These are phyloP conservation scores for Gymnocypris eckloni DNA, from an alignment of 2,797 vertebrate genomes.

Conservation along the genomic window DNA sequence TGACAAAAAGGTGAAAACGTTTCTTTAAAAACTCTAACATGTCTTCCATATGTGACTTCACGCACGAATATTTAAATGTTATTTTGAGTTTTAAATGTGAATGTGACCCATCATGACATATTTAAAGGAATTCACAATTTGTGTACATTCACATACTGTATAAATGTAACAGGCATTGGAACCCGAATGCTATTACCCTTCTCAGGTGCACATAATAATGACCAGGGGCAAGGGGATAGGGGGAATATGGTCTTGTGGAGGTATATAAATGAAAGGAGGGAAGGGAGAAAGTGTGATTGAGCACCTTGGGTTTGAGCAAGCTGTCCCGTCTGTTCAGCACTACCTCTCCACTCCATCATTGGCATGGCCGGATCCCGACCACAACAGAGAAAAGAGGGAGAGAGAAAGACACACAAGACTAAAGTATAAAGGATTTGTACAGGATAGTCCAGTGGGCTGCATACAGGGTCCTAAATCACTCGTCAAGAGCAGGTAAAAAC, in stretches of 20 bases:
- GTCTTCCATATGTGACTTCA: not conserved
- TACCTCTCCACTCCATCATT: slow-evolving; percentile 78
- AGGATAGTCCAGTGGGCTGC: not conserved
- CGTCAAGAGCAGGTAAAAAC: not conserved
- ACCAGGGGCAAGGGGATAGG: slow-evolving; percentile 59
- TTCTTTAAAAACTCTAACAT: not conserved
- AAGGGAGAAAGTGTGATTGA: slow-evolving; percentile 79
- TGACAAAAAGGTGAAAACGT: not conserved
- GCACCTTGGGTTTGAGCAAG: slow-evolving; percentile 75
- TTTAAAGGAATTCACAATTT: slow-evolving; percentile 11
- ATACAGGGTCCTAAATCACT: not conserved
- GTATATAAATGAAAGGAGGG: slow-evolving; percentile 63
- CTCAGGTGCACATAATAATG: slow-evolving; percentile 64
- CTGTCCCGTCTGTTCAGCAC: slow-evolving; percentile 76
- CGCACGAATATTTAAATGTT: not conserved
- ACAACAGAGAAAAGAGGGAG: slow-evolving; percentile 64
- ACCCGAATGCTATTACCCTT: slow-evolving; percentile 44
- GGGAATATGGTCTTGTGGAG: slow-evolving; percentile 58
- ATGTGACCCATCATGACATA: not conserved
- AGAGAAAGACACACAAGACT: slow-evolving; percentile 24
- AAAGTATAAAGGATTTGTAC: slow-evolving; percentile 15
- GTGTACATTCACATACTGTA: not conserved
- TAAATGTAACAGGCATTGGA: slow-evolving; percentile 12
- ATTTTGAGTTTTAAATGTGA: not conserved
- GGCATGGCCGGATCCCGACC: slow-evolving; percentile 72